Base-by-base conservation (phyloP, 2,797 vertebrate genomes). In the Poecile montanus region DNA sequence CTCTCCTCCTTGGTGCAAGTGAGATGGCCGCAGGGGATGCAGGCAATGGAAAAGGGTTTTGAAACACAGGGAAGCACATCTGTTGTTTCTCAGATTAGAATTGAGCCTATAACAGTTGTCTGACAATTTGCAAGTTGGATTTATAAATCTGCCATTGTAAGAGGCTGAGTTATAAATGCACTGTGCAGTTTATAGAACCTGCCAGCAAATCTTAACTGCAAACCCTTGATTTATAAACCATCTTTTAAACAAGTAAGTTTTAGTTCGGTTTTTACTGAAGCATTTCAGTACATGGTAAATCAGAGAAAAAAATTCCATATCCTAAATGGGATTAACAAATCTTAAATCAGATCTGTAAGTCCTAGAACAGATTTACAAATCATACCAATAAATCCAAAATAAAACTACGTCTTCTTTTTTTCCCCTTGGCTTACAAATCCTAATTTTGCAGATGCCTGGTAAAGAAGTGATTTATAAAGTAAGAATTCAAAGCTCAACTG, bases 391-490 rank as follows among this genome's bases (percentile, higher is more conserved):
- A 97, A 97, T 97, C 86, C 67, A 81, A 94, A 94, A 94, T 95
- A 95, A 96, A 97, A 91, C 56, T 13, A 25, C 3, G 1, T 66
- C 38, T 70, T 62, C 82, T 72, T 51, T 85, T 72, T 42, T 60
- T 9, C 23, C 11, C 26, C 47, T 95, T 93, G 93, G 93, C 89
- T 97, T 97, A 95, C 62, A 97, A 96, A 96, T 89, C 89, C 93
- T 77, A 76, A 68, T 95, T 96, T 97, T 97, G 92, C 92, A 96
- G 92, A 91, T 96, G 94, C 66, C 77, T 97, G 96, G 92, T 92
- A 88, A 96, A 81, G 82, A 97, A 96, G 75, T 85, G 96, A 97
- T 96, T 96, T 97, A 97, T 97, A 96, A 95, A 96, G 96, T 77
- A 95, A 90, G 91, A 95, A 91, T 89, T 89, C 94, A 94, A 95